These are phyloP conservation scores for Notospermus geniculatus DNA, from an alignment of 1,140 invertebrate genomes.

Conservation along the genomic window DNA sequence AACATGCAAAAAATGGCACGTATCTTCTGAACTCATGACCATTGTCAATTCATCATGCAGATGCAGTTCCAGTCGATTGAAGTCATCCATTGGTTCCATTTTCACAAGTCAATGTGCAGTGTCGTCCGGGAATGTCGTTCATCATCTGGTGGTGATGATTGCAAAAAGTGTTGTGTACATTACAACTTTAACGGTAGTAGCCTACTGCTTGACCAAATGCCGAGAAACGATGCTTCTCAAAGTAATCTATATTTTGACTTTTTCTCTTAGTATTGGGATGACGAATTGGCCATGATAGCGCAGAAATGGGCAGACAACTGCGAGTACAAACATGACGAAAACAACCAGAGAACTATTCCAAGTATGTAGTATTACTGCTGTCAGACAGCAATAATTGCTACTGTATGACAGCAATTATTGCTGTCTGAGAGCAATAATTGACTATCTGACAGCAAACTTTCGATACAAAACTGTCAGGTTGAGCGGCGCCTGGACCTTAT, in stretches of 20 bases:
- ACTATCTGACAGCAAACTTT: no score
- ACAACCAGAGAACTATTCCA: slow-evolving; percentile 22
- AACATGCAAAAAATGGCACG: slow-evolving; percentile 20
- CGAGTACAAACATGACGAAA: slow-evolving; percentile 23
- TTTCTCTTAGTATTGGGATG: slow-evolving; percentile 27
- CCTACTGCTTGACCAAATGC: not conserved
- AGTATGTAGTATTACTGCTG: slow-evolving; percentile 18
- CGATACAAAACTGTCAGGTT: no score
- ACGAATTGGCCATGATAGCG: slow-evolving; percentile 31
- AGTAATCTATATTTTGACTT: not conserved
- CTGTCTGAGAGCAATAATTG: no score
- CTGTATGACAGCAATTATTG: no score
- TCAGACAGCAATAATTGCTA: no score
- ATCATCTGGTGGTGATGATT: not conserved
- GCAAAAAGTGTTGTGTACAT: not conserved
- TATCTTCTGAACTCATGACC: no score
- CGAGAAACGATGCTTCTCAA: not conserved
- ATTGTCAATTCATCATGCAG: no score
- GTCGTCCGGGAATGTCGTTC: not conserved
- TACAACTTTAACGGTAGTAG: not conserved
- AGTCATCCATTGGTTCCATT: not conserved
- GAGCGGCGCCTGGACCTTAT: no score
- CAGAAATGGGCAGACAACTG: slow-evolving; percentile 38
- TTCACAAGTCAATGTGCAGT: not conserved
- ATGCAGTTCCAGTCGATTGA: no score